Evolutionary conservation across 2,113 vertebrate species (phyloP), one percentile per base, ranked within the genome.

Genomic region (Recurvirostra avosetta): DNA sequence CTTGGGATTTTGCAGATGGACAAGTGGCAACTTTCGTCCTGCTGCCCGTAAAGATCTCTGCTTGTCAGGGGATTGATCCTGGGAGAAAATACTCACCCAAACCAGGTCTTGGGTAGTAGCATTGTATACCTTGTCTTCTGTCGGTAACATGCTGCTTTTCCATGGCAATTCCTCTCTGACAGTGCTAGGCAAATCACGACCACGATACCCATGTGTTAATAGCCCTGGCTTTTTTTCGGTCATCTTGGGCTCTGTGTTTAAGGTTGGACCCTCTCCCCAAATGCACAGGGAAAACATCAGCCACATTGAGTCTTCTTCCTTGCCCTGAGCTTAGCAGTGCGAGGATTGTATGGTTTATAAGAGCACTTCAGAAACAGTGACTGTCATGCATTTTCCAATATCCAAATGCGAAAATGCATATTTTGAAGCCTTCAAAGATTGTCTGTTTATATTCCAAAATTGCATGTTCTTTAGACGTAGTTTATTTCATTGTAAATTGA

Each of bases 341-440:
- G 2, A 63, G 86, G 22, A 32, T 36, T 41, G 19, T 20, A 6
- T 19, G 29, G 40, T 40, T 90, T n/a, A 6, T 41, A 17, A 41
- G 11, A 66, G 17, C 32, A 26, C 38, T 56, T 85, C 17, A 85
- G 63, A 62, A 58, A n/a, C 25, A 38, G 38, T 47, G n/a, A 11
- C 0, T 0, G 9, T 68, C 30, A 2, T 29, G 6, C 47, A 14
- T 61, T 67, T 75, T 77, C 41, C n/a, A 49, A 1, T 67, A 50
- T 36, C 45, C 47, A 58, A 13, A 52, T 53, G 23, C 32, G 26
- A 71, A 75, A 81, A 52, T 63, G 9, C 34, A 41, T 53, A n/a
- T 81, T 58, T 43, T 72, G 79, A 91, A 86, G 26, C n/a, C 40
- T 52, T 81, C 43, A 41, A 30, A 73, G 80, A 21, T 14, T 55